Evolutionary conservation across 2,888 invertebrate genomes (phyloP), one percentile per base, ranked within the genome.

Genomic region (Epinotia brunnichana): DNA sequence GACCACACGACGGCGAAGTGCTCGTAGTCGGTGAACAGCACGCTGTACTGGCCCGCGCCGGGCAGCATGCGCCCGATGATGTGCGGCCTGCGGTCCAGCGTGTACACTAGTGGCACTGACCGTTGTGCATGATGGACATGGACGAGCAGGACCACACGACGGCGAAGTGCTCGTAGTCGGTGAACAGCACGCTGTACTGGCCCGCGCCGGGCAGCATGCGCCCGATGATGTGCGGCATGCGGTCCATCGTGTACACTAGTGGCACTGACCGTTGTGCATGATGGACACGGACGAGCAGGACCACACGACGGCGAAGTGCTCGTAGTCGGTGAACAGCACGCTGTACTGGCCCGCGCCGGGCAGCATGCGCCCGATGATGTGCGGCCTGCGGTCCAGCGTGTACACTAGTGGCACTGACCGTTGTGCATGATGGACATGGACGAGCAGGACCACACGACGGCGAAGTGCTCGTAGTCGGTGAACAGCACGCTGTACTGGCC

Each of bases 81-180:
- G 41, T 41, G 13, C 13, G 41, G 51, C n/a, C n/a, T 51, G 41
- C 9, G 17, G n/a, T 24, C 21, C n/a, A 3, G 51, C 5, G n/a
- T 48, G 48, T 53, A 19, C 53, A 19, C 48, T 48, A 48, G 48
- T 48, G 48, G 48, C 3, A n/a, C 61, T 61, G 21, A 95, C 95
- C 95, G 83, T 95, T 91, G 82, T 95, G 94, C 70, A 95, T 92
- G 61, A 96, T 79, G 66, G 94, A 95, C 76, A 95, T 91, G 85
- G 95, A 95, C 21, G 95, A 94, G 81, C 96, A 96, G 3, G 96
- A 96, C 95, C 96, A 96, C 62, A 96, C 82, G 75, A 96, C 93
- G 51, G 96, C 96, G 87, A 95, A 96, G 81, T 94, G 94, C 0
- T 94, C 93, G 86, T 96, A 96, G 87, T 96, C 96, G 0, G 96